Base-by-base conservation (phyloP, 1,140 invertebrate genomes). In the Adoxophyes honmai region DNA sequence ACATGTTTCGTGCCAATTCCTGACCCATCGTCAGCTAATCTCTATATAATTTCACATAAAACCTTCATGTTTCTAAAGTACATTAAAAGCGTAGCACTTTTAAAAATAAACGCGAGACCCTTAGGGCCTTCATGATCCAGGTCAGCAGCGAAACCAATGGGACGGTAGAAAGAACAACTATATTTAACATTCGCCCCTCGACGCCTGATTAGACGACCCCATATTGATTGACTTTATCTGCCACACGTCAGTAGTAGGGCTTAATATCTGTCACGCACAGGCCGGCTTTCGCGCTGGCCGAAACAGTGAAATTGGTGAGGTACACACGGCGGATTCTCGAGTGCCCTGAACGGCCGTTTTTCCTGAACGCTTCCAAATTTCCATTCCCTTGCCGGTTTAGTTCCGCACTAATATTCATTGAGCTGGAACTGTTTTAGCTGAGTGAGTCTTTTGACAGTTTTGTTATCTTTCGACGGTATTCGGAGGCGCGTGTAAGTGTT, bases 201-300 rank as follows among this genome's bases (percentile, higher is more conserved):
- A 68, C 73, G 80, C 67, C 66, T 83, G 82, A 83, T 83, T 86
- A 80, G 68, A 53, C 75, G 74, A 69, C 70, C 52, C 67, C 61
- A 62, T 86, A 86, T 86, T 70, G 80, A 86, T 86, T 83, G 67
- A 48, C 64, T 66, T 73, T 81, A 82, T 83, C 76, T 77, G 66
- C 66, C 59, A 61, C 52, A 42, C 64, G 72, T 73, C 66, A 72
- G 75, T 86, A 86, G 82, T 86, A 61, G 64, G 60, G 73, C 73
- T 82, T 83, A 82, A 82, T 75, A 78, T 81, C 64, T 68, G 75
- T 68, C 67, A 68, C 73, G 72, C 60, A 75, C 75, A 78, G 71
- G 80, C 73, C 66, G 81, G 64, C 59, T 78, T 48, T 69, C 56
- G 51, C 63, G 58, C 64, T 78, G 63, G 62, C 66, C 53, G 59